Percentiles rank a stretch among this genome's conserved stretches.
Conservation (phyloP, 2,113 vertebrate species). For the Mustela lutreola region DNA sequence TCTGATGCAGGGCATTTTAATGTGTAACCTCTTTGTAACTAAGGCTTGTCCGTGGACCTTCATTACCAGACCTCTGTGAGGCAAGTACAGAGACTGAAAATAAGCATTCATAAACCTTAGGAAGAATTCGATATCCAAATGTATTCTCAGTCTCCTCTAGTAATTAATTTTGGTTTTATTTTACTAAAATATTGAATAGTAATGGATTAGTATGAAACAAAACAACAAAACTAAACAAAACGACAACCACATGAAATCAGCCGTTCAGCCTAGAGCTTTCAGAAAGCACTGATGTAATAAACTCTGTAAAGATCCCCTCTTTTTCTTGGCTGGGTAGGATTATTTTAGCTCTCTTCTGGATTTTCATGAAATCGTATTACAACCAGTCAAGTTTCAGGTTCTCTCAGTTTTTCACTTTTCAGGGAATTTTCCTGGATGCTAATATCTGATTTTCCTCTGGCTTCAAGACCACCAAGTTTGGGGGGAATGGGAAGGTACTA, state of each 20-base stretch:
- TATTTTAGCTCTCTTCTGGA: background rate
- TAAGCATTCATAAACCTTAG: background rate
- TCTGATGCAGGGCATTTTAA: background rate
- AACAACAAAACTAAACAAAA: background rate
- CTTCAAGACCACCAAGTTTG: background rate
- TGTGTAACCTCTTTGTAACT: background rate
- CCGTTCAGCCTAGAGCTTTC: background rate
- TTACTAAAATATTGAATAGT: background rate
- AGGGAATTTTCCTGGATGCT: background rate
- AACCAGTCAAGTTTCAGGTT: background rate
- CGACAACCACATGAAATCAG: background rate
- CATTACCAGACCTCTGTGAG: background rate
- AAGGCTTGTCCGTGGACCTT: background rate
- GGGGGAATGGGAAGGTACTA: background rate
- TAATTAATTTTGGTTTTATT: background rate
- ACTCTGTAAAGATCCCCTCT: fast-evolving
- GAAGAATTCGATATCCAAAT: background rate
- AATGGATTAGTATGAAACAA: background rate
- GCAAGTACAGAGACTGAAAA: background rate
- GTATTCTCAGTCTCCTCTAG: background rate
- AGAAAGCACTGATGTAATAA: fast-evolving
- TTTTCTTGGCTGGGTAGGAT: background rate
- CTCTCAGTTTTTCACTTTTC: background rate
- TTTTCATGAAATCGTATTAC: background rate
- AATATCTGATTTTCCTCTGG: background rate